A percentile compares a stretch with the other conserved stretches of the same genome.
Conservation (phyloP, 1,140 invertebrate genomes). For the Maconellicoccus hirsutus region DNA sequence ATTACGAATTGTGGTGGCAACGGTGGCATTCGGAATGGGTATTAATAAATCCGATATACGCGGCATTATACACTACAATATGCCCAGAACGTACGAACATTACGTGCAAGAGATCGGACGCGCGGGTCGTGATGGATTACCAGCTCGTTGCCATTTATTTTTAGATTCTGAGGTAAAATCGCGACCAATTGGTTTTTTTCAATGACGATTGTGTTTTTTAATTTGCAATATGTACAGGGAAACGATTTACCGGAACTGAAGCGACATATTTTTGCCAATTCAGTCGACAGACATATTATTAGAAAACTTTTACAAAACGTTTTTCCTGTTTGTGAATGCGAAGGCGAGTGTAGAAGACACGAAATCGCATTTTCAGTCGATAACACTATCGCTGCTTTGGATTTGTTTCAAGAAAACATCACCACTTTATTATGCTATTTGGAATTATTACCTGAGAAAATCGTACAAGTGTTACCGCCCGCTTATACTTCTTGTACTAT, state of each 20-base stretch:
- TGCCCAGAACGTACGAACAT: slow-evolving; percentile 81
- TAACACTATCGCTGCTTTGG: slow-evolving; percentile 61
- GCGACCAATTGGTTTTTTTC: too few species aligned
- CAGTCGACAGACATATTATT: slow-evolving; percentile 70
- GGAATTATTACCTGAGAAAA: slow-evolving; percentile 64
- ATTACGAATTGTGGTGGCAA: slow-evolving; percentile 82
- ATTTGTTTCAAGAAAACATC: slow-evolving; percentile 84
- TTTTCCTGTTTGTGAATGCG: slow-evolving; percentile 69
- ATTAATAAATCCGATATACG: slow-evolving; percentile 88
- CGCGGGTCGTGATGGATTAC: slow-evolving; percentile 76
- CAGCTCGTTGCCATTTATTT: slow-evolving; percentile 83
- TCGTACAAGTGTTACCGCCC: slow-evolving; percentile 55
- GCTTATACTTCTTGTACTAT: slow-evolving; percentile 49
- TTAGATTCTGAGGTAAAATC: slow-evolving; percentile 52
- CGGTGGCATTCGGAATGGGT: slow-evolving; percentile 96
- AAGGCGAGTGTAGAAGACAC: slow-evolving; percentile 56
- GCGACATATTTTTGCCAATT: slow-evolving; percentile 77
- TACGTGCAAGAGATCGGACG: slow-evolving; percentile 94
- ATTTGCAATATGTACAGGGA: slow-evolving; percentile 32
- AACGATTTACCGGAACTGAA: slow-evolving; percentile 73
- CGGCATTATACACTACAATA: slow-evolving; percentile 84
- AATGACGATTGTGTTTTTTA: not conserved
- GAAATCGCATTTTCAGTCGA: slow-evolving; percentile 79
- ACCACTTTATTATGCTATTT: slow-evolving; percentile 81
- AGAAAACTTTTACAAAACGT: slow-evolving; percentile 70